phyloP scores from a whole-genome alignment of 2,113 vertebrate genomes.

The Damaliscus lunatus region DNA sequence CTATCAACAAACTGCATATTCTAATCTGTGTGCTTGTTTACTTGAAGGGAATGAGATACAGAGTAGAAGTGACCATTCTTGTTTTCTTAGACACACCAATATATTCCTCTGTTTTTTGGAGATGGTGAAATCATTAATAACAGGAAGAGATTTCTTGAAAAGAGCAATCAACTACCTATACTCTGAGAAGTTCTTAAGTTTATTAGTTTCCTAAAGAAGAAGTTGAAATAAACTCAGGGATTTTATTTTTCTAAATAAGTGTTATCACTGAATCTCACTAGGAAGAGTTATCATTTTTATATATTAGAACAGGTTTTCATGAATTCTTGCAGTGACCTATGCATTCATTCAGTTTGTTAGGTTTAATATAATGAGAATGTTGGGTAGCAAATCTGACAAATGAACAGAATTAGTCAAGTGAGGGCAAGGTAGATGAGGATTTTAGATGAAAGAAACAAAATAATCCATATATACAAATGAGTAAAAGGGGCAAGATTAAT shows the following conservation, averaged over 20 bases:
- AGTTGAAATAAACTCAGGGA: background rate
- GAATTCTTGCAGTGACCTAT: background rate
- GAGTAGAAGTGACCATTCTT: background rate
- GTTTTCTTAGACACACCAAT: background rate
- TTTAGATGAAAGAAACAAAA: background rate
- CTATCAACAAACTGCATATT: background rate
- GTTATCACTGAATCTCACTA: background rate
- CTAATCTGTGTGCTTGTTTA: background rate
- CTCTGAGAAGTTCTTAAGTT: background rate
- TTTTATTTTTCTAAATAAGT: constrained; percentile 20
- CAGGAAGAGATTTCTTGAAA: background rate
- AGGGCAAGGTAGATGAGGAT: background rate
- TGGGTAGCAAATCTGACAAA: background rate
- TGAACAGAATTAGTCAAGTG: background rate
- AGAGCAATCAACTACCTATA: background rate
- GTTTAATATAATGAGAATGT: background rate
- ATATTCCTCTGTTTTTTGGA: background rate
- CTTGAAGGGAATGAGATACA: background rate
- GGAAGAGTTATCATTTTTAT: background rate
- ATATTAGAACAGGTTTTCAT: background rate
- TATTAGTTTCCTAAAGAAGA: background rate
- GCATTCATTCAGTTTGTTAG: background rate
- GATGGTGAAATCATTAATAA: background rate
- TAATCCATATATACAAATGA: background rate
- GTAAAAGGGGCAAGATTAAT: background rate